Percentiles rank a stretch among this genome's conserved stretches.
phyloP scores from a whole-genome alignment of 2,797 vertebrate genomes.

The Rhabdophis nuchalis region DNA sequence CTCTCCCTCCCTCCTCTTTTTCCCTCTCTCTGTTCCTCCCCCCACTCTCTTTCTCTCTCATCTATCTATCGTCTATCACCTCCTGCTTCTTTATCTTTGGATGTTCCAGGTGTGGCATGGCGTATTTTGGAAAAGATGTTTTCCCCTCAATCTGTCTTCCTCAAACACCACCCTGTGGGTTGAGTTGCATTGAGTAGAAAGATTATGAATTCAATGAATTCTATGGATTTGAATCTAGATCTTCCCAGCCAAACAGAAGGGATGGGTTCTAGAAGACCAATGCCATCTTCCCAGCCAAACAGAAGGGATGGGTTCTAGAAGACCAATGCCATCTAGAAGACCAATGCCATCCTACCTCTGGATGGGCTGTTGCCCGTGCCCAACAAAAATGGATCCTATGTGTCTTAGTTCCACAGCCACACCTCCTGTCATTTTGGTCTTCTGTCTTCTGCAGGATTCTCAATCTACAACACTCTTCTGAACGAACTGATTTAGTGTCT shows the following conservation, averaged over 20 bases:
- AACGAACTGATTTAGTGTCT: not conserved
- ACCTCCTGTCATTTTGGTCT: not conserved
- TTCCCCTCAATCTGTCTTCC: not conserved
- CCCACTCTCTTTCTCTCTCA: too few species aligned
- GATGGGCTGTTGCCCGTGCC: not conserved
- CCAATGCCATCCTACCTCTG: not conserved
- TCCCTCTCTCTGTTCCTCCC: too few species aligned
- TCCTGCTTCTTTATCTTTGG: not conserved
- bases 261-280: not conserved
- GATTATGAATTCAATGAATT: not conserved
- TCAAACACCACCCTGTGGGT: not conserved
- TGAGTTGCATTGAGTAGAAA: not conserved
- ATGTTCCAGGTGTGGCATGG: not conserved
- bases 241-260: not conserved
- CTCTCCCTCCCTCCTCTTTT: too few species aligned
- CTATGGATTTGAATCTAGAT: not conserved
- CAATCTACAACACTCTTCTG: not conserved
- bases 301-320: not conserved
- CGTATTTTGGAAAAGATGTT: not conserved
- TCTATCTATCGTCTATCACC: too few species aligned
- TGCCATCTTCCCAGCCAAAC: not conserved
- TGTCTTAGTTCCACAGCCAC: not conserved
- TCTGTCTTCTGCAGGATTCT: not conserved
- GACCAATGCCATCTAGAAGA: not conserved
- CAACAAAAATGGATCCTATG: not conserved